phyloP scores from a whole-genome alignment of 2,113 vertebrate genomes.

The Brevimyrus niger region DNA sequence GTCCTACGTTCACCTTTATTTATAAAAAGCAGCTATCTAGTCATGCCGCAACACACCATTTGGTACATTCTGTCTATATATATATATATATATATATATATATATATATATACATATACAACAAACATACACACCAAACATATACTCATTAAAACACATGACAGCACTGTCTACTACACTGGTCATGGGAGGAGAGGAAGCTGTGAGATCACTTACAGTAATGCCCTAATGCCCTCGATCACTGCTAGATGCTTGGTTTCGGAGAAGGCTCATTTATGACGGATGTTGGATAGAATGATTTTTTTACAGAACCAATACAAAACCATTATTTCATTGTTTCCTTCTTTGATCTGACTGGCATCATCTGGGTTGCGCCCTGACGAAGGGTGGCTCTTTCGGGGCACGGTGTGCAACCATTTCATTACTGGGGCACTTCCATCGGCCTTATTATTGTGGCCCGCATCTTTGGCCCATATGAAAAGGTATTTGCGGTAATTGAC shows the following conservation, averaged over 20 bases:
- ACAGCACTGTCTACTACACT: neutral
- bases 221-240: neutral
- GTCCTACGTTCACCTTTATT: conserved; percentile 15
- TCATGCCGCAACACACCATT: neutral
- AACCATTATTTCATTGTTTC: conserved; percentile 17
- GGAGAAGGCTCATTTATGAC: neutral
- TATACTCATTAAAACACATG: neutral
- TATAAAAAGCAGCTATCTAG: neutral
- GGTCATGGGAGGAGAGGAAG: neutral
- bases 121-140: neutral
- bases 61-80: neutral
- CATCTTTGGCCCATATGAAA: conserved; percentile 24
- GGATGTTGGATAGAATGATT: neutral
- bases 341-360: conserved; percentile 8
- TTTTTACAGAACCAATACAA: neutral
- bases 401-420: conserved; percentile 29
- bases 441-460: conserved; percentile 2
- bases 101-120: too few species aligned
- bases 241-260: neutral
- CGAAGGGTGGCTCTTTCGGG: conserved; percentile 19
- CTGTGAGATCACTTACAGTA: neutral
- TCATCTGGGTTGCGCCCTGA: conserved; percentile 13
- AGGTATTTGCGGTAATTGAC: conserved; percentile 15
- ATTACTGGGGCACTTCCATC: conserved; percentile 30
- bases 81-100: neutral